Base-by-base conservation (phyloP, 2,888 invertebrate species). In the Drosophila anomelani region DNA sequence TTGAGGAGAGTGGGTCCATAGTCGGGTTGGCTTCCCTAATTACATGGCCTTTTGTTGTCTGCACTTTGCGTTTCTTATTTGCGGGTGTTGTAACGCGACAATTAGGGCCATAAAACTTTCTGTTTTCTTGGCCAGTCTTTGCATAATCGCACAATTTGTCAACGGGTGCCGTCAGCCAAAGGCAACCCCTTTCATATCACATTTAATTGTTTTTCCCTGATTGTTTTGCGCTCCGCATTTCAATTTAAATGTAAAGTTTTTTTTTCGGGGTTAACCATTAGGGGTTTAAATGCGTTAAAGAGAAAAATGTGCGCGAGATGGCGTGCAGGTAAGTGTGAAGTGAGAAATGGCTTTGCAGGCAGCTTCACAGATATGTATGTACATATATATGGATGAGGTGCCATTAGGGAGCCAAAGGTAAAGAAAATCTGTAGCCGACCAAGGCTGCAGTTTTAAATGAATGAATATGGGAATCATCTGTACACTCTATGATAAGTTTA, bases 141-240 rank as follows among this genome's bases (percentile, higher is more conserved):
- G 81, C 81, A 87, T 87, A 87, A 89, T 84, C 70, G 32, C 26
- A 66, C 85, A 75, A 88, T 90, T 88, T 88, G 89, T 73, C 73
- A 73, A 84, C 88, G 78, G 56, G 51, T 36, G 47, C 41, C 29
- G 20, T 12, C 17, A 10, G 36, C 15, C 59, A 13, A 51, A 49
- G 68, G 36, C 77, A 64, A 59, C 78, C 86, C 75, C 67, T 74
- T 78, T 79, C 69, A 44, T 20, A 71, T 76, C 46, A 36, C 39
- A 55, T 54, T 71, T 74, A 76, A 74, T 75, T 62, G 59, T 38
- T 68, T 57, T 64, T 26, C 17, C 36, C 23, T 13, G 44, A 49
- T 43, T 46, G 36, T 36, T 26, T 64, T 23, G 23, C 36, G 23
- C 20, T 36, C 8, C 17, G 20, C 23, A 54, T 57, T 71, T 51